A percentile compares a stretch with the other conserved stretches of the same genome.
Evolutionary conservation across 2,113 vertebrate species (phyloP).

Genomic region (Lophotis ruficrista): DNA sequence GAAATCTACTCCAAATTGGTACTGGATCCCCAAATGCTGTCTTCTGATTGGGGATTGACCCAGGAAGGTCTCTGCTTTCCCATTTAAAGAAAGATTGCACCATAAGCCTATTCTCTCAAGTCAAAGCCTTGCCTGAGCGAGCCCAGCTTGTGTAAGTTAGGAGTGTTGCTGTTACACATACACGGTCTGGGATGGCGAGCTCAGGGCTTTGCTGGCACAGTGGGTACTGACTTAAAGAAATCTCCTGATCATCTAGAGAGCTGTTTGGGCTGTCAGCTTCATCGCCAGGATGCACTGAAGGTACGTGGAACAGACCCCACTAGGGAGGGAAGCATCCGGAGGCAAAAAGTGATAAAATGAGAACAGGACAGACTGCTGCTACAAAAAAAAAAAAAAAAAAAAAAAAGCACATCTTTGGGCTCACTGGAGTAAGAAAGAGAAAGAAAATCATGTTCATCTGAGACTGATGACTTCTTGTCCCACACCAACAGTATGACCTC

Average conservation of each 20-base stretch:
- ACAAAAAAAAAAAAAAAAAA: too few relatives aligned
- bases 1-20: not conserved
- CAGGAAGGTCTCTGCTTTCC: not conserved
- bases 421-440: not conserved
- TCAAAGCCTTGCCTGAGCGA: not conserved
- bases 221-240: not conserved
- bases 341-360: not conserved
- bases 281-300: not conserved
- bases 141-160: not conserved
- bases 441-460: not conserved
- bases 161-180: not conserved
- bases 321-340: not conserved
- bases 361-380: not conserved
- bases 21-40: not conserved
- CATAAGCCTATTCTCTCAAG: not conserved
- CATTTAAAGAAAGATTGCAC: not conserved
- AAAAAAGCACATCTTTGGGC: not conserved
- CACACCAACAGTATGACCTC: not conserved
- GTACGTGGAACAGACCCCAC: accelerated
- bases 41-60: not conserved
- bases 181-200: not conserved
- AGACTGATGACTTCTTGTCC: not conserved
- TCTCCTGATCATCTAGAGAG: not conserved
- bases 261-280: not conserved
- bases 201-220: not conserved